Conservation (phyloP, 2,113 vertebrate species). For the Dryoscopus gambensis region DNA sequence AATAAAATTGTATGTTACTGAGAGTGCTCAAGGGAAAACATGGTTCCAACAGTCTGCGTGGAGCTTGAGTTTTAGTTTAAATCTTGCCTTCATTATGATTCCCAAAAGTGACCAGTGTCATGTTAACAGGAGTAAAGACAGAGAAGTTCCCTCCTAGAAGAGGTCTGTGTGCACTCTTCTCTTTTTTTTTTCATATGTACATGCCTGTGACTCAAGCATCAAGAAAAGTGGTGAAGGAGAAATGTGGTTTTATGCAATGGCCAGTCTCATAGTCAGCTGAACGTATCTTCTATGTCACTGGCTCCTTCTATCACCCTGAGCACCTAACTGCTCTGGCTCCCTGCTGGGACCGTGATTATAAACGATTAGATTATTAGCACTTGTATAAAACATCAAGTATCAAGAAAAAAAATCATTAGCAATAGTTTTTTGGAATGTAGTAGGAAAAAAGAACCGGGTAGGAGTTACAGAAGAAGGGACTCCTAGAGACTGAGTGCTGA, state of each 20-base stretch:
- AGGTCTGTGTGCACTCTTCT: background rate
- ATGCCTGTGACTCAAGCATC: background rate
- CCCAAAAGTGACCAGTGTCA: background rate
- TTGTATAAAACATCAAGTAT: background rate
- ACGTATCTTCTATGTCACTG: background rate
- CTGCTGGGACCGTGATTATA: background rate
- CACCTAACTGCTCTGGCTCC: background rate
- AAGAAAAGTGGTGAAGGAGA: background rate
- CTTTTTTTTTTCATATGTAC: accelerated
- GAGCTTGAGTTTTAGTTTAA: background rate
- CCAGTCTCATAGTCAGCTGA: background rate
- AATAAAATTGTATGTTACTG: background rate
- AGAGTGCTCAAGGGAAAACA: background rate
- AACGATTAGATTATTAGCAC: background rate
- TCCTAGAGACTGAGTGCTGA: background rate
- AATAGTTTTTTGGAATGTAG: background rate
- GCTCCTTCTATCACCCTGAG: background rate
- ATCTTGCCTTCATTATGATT: background rate
- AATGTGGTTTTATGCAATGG: background rate
- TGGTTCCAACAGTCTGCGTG: background rate
- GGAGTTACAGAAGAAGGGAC: background rate
- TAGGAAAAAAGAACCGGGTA: background rate
- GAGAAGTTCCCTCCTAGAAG: background rate
- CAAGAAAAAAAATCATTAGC: background rate
- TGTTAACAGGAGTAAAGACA: background rate